phyloP scores from a whole-genome alignment of 2,797 vertebrate genomes.

The Pseudochromis fuscus region DNA sequence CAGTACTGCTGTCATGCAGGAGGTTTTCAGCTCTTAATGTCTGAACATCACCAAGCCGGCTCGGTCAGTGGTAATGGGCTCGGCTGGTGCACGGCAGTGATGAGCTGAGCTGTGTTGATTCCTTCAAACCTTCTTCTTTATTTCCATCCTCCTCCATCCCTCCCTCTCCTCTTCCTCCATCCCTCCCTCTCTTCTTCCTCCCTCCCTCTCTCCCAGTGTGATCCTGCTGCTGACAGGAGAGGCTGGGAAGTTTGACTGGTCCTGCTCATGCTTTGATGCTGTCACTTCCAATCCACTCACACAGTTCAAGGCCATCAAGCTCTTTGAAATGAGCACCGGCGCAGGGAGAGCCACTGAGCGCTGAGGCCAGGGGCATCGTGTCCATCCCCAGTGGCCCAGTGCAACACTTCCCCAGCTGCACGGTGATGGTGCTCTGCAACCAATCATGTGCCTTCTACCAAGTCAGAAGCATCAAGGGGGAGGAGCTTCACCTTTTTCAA shows the following conservation, averaged over 20 bases:
- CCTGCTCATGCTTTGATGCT: constrained; percentile 84
- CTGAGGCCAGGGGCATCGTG: constrained; percentile 58
- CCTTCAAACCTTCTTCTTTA: constrained; percentile 55
- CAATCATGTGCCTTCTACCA: not conserved
- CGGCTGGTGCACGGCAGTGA: constrained; percentile 29
- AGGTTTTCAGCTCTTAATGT: constrained; percentile 66
- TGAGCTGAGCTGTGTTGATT: constrained; percentile 34
- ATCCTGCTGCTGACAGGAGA: constrained; percentile 72
- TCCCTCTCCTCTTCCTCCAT: constrained; percentile 13
- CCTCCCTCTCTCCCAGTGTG: constrained; percentile 59
- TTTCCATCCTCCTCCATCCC: constrained; percentile 46
- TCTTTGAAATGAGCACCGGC: constrained; percentile 81
- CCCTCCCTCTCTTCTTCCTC: constrained; percentile 45
- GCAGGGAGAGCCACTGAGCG: constrained; percentile 53
- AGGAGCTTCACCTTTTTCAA: not conserved
- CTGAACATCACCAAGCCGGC: constrained; percentile 40
- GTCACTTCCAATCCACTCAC: constrained; percentile 85
- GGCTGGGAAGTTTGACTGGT: constrained; percentile 83
- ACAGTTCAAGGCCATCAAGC: constrained; percentile 84
- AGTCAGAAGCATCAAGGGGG: not conserved
- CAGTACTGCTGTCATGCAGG: constrained; percentile 40
- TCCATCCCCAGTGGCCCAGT: constrained; percentile 38
- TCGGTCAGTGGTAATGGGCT: constrained; percentile 39
- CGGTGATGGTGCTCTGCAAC: constrained; percentile 11
- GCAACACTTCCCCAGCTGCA: constrained; percentile 31